A percentile compares a stretch with the other conserved stretches of the same genome.
Conservation (phyloP, 2,888 invertebrate genomes). For the Arrhopalites spinosus region DNA sequence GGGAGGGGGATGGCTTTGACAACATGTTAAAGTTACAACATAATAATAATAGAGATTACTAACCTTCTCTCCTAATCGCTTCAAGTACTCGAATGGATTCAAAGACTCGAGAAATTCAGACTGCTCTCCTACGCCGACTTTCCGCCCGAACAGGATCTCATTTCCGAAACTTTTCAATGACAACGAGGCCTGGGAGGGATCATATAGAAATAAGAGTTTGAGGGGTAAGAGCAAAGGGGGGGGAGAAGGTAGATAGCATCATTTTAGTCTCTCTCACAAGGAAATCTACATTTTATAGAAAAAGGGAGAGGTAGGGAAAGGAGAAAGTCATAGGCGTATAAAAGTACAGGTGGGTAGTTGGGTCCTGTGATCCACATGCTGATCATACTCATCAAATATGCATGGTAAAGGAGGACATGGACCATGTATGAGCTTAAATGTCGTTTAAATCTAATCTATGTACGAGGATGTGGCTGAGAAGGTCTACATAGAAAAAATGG, state of each 20-base stretch:
- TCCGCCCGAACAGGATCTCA: slow-evolving; percentile 76
- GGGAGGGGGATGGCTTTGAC: background rate
- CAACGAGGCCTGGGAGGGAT: slow-evolving; percentile 62
- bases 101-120: slow-evolving; percentile 67
- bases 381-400: too few species aligned
- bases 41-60: slow-evolving; percentile 49
- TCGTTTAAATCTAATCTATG: background rate
- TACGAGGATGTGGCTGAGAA: background rate
- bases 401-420: background rate
- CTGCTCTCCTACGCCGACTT: slow-evolving; percentile 75
- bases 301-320: background rate
- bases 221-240: background rate
- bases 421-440: background rate
- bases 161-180: slow-evolving; percentile 85
- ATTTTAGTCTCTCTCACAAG: background rate
- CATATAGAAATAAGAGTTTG: slow-evolving; percentile 25
- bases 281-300: background rate
- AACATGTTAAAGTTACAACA: slow-evolving; percentile 4
- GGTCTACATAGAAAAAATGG: background rate
- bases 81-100: slow-evolving; percentile 72
- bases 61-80: slow-evolving; percentile 76
- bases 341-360: background rate
- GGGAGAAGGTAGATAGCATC: background rate
- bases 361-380: too few species aligned
- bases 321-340: background rate